Evolutionary conservation across 1,140 invertebrate genomes (phyloP), one percentile per base, ranked within the genome.

Genomic region (Platorchestia sp.): DNA sequence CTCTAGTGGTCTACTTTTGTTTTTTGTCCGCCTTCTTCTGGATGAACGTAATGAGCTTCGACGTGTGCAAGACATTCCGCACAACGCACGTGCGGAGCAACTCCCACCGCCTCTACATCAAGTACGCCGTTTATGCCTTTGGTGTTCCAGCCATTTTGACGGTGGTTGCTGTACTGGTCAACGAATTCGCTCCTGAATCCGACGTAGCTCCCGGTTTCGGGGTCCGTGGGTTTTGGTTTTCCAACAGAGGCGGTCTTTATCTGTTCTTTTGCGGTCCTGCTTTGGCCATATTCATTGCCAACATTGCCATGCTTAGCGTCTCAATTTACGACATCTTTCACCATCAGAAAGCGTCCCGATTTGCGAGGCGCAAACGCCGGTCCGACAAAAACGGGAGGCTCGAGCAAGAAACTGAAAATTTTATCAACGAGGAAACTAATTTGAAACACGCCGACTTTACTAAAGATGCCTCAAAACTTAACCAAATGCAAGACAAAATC

Each of bases 1-100:
- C 91, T 47, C 14, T 93, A 7, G 40, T 93, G 22, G 91, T 93
- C 6, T 93, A 93, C 45, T 45, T 45, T 93, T 93, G 91, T 36
- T 93, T 93, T 47, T 19, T 93, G 45, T 45, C 91, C 19, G 43
- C 91, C 41, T 93, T 93, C n/a, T 93, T 93, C 45, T 93, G 91
- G 91, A 93, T 93, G 91, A 93, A 93, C n/a, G 91, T 47, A 40
- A 93, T 93, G 91, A 93, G 91, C 45, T 93, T 45, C 40, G 91
- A 93, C 45, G 91, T 93, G 10, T 93, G 98, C 98, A 98, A 98
- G 98, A 99, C 99, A n/a, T 97, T 98, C 75, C 43, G 91, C 19
- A 45, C 91, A 0, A 93, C 43, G 19, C 91, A 47, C 7, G 19
- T 93, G 6, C 91, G 95, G 90, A 86, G 75, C 90, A 53, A 75